These are phyloP conservation scores for Scelioninae gen. 1 DNA, from an alignment of 2,888 invertebrate genomes.

Conservation along the genomic window DNA sequence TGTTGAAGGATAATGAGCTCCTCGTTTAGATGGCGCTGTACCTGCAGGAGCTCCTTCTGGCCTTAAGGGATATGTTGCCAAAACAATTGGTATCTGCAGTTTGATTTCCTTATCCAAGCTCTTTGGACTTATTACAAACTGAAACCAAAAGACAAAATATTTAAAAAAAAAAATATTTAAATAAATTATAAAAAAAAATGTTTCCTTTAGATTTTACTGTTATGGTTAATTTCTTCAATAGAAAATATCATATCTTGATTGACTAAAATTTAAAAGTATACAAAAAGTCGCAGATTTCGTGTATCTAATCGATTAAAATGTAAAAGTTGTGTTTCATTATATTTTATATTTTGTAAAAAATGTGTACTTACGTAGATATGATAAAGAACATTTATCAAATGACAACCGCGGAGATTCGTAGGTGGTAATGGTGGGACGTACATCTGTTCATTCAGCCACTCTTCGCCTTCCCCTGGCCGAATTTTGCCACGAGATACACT, in stretches of 20 bases:
- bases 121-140: slow-evolving; percentile 96
- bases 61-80: slow-evolving; percentile 95
- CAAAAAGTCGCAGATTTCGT: too few relatives aligned
- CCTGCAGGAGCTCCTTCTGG: slow-evolving; percentile 87
- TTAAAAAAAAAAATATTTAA: neutral
- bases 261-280: too few relatives aligned
- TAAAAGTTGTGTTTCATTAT: neutral
- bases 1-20: slow-evolving; percentile 96
- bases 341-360: neutral
- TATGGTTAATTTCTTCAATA: too few relatives aligned
- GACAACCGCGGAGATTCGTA: slow-evolving; percentile 96
- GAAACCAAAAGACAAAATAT: slow-evolving; percentile 61
- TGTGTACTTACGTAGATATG: slow-evolving; percentile 92
- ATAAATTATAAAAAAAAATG: neutral
- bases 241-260: too few relatives aligned
- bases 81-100: slow-evolving; percentile 94
- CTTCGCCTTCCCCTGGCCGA: slow-evolving; percentile 91
- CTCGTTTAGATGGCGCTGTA: slow-evolving; percentile 89
- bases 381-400: slow-evolving; percentile 96
- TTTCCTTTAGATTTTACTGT: too few relatives aligned
- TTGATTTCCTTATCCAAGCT: slow-evolving; percentile 96
- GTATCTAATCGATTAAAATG: too few relatives aligned
- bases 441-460: slow-evolving; percentile 94
- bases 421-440: slow-evolving; percentile 97
- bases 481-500: slow-evolving; percentile 92